Conservation (phyloP, 1,140 invertebrate species). For the Chrysomallon squamiferum region DNA sequence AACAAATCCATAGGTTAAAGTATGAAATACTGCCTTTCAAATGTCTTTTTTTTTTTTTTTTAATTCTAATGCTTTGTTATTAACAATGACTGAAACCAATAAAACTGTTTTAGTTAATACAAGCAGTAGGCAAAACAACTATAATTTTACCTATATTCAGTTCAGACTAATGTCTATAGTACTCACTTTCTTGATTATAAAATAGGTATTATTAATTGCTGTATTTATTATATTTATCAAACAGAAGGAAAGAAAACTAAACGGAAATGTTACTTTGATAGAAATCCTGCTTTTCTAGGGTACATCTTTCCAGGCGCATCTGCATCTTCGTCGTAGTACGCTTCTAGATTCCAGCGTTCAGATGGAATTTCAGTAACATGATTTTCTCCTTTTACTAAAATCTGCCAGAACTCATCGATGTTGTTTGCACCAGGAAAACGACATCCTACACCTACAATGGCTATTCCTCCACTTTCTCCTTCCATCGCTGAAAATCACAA, state of each 20-base stretch:
- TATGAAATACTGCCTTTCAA: no score
- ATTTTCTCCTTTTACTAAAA: slow-evolving; percentile 47
- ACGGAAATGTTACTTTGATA: slow-evolving; percentile 32
- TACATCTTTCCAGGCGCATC: slow-evolving; percentile 36
- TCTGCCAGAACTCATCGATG: slow-evolving; percentile 41
- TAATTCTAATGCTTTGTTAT: no score
- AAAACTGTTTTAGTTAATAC: no score
- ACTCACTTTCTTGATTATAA: neutral
- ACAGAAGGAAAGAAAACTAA: neutral
- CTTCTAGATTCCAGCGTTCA: slow-evolving; percentile 41
- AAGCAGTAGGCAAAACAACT: no score
- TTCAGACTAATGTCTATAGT: no score
- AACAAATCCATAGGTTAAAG: no score
- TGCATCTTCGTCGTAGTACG: slow-evolving; percentile 34
- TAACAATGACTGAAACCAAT: no score
- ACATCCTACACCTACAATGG: slow-evolving; percentile 29
- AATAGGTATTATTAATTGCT: neutral
- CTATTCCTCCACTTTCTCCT: slow-evolving; percentile 14
- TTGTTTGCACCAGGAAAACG: slow-evolving; percentile 35
- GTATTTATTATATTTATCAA: neutral
- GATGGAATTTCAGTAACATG: slow-evolving; percentile 43
- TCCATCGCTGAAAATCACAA: no score
- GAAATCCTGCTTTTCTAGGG: slow-evolving; percentile 37
- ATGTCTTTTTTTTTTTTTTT: no score
- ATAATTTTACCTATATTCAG: no score